A percentile compares a stretch with the other conserved stretches of the same genome.
Evolutionary conservation across 2,797 vertebrate genomes (phyloP).

Genomic region (Phrynocephalus guinanensis): DNA sequence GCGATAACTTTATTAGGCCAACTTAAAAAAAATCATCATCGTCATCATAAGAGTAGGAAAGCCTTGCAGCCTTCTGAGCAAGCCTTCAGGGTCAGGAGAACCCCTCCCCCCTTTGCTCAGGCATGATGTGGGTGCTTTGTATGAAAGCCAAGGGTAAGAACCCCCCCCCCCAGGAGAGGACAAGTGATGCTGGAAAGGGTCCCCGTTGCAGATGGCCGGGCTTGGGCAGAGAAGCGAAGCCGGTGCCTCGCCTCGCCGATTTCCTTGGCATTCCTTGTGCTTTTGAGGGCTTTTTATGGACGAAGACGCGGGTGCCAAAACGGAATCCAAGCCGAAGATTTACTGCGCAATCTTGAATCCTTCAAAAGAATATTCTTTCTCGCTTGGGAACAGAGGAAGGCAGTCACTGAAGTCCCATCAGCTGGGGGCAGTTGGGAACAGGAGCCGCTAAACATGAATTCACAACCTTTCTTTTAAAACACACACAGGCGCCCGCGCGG

Average conservation of each 20-base stretch:
- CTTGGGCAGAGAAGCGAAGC: background rate
- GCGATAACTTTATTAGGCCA: background rate
- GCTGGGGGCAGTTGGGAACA: conserved; percentile 5
- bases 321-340: conserved; percentile 12
- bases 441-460: background rate
- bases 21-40: no score
- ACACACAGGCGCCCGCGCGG: no score
- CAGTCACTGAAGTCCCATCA: conserved; percentile 6
- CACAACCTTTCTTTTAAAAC: background rate
- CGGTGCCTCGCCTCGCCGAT: background rate
- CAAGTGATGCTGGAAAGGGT: conserved; percentile 17
- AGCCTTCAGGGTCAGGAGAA: no score
- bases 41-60: no score
- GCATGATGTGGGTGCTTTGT: background rate
- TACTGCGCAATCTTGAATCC: conserved; percentile 33
- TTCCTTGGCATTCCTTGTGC: conserved; percentile 26
- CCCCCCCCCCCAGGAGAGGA: background rate
- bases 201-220: background rate
- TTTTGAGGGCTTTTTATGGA: conserved; percentile 27
- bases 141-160: conserved; percentile 66
- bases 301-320: conserved; percentile 24
- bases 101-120: no score
- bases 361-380: conserved; percentile 28
- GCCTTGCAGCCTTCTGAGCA: no score
- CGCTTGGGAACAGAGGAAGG: conserved; percentile 8